A percentile compares a stretch with the other conserved stretches of the same genome.
Evolutionary conservation across 2,888 invertebrate species (phyloP).

Genomic region (Pedicia rivosa): DNA sequence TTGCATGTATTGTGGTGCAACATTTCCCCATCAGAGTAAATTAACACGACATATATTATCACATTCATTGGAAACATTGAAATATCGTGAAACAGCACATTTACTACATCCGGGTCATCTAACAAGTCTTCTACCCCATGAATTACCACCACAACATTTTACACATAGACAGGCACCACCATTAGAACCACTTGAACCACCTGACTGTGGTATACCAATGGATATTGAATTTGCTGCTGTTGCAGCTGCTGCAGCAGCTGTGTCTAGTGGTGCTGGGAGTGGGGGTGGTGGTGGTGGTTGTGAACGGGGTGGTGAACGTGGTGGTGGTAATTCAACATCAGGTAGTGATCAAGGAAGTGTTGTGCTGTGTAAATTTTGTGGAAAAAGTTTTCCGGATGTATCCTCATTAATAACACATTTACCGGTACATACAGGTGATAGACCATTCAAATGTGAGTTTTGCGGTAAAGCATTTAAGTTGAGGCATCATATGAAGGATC

Average conservation of each 20-base stretch:
- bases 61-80: conserved; percentile 75
- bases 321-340: conserved; percentile 25
- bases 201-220: conserved; percentile 18
- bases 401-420: conserved; percentile 74
- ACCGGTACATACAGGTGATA: conserved; percentile 78
- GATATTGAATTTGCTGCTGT: conserved; percentile 19
- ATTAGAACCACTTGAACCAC: conserved; percentile 26
- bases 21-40: conserved; percentile 83
- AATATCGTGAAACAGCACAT: conserved; percentile 56
- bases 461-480: conserved; percentile 88
- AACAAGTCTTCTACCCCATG: conserved; percentile 30
- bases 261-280: conserved; percentile 33
- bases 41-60: conserved; percentile 77
- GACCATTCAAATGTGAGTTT: conserved; percentile 87
- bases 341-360: conserved; percentile 51
- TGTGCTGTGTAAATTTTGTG: conserved; percentile 83
- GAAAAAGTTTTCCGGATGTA: conserved; percentile 83
- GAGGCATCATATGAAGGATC: conserved; percentile 88
- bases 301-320: conserved; percentile 11
- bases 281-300: conserved; percentile 15
- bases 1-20: conserved; percentile 80
- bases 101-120: conserved; percentile 49
- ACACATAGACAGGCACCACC: conserved; percentile 22
- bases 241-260: conserved; percentile 31
- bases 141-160: conserved; percentile 27